Base-by-base conservation (phyloP, 2,888 invertebrate species). In the Drosophila mayaguana region DNA sequence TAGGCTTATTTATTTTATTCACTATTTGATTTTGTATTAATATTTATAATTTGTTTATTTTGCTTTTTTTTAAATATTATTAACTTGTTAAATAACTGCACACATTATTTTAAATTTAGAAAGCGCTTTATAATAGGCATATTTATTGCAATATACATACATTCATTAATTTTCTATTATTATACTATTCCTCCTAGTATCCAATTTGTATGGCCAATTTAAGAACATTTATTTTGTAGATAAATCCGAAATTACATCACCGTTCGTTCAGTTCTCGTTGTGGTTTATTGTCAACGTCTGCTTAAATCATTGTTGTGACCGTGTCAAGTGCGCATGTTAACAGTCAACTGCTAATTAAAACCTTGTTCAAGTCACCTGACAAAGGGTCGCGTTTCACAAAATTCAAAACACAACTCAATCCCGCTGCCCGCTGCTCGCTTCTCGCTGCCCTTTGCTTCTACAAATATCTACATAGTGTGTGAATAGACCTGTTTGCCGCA, bases 271-370 rank as follows among this genome's bases (percentile, higher is more conserved):
- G 38, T 32, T 46, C 38, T 18, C 48, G 40, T 38, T 60, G 42
- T 32, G 16, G 16, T 1, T 42, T 36, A 20, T 8, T 59, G 38
- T 36, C 40, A 28, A 40, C 42, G 34, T 25, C 11, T 18, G 8
- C 20, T 25, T 22, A 46, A 59, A 48, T 48, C 20, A 18, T 61
- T 43, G 40, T 54, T 70, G 48, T 11, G 28, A 32, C 25, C 43
- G 34, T 70, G 69, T 71, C 42, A 63, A 77, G 45, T 57, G 65
- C 50, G 54, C 59, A 50, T 62, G 72, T 76, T 78, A 66, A 64
- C 77, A 67, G 53, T 45, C 20, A 36, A 34, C 50, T 71, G 77
- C 63, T 78, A 78, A 78, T 78, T 75, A 50, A 51, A 60, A 32
- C 54, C 56, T 40, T 43, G 40, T 57, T 51, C 28, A 38, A 48